Evolutionary conservation across 2,797 vertebrate species (phyloP), one percentile per base, ranked within the genome.

Genomic region (Siniperca undulata): DNA sequence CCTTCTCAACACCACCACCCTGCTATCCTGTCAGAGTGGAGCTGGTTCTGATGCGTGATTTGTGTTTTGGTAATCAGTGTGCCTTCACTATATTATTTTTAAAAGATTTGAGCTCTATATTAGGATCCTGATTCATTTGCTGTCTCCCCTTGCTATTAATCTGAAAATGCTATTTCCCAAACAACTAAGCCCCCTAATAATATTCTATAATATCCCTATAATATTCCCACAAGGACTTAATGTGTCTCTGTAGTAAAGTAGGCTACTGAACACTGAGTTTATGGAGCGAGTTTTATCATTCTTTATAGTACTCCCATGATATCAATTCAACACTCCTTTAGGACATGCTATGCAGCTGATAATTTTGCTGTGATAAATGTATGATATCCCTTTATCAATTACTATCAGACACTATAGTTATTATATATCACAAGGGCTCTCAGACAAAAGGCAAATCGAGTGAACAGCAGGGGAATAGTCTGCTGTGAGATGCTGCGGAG

Each of bases 391-490:
- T 76, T 73, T 46, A 80, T 79, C 77, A 87, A 64, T 86, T 77
- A 75, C 36, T 50, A 73, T 36, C 53, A 70, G 74, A 74, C 44
- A 69, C 74, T 74, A 59, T 60, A 77, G 81, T 82, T 85, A 80
- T 85, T 70, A 56, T 17, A 81, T 56, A 80, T 78, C 74, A 67
- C 5, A 12, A 62, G 44, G 56, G 64, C 78, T 78, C 52, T 70
- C 64, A 78, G 67, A 87, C 78, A 82, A 84, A 85, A 84, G 44
- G 77, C 74, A 80, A 80, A 87, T 81, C 42, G 67, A 66, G 84
- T 19, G 50, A 76, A 71, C 70, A 83, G 79, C 76, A 20, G 70
- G 82, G 82, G 70, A 82, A 70, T 69, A 60, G 70, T 82, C 75
- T 73, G 78, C 77, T 20, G 17, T 46, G 73, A 86, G 81, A 88